Base-by-base conservation (phyloP, 53 echinoderm and acorn worm species). In the Astropecten irregularis region DNA sequence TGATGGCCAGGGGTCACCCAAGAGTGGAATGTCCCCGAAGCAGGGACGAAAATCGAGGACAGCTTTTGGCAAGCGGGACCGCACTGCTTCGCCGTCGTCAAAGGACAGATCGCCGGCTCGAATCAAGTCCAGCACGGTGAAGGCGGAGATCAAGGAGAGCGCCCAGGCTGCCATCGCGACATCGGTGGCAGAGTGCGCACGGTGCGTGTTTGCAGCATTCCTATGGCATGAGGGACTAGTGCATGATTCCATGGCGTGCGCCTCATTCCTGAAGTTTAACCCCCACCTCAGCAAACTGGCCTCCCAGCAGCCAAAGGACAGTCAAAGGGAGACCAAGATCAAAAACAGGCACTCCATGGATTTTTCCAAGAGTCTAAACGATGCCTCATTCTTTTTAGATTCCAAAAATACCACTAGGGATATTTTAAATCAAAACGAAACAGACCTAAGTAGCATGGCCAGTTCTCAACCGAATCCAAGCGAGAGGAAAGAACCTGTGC, bases 271-370 rank as follows among this genome's bases (percentile, higher is more conserved):
- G 4, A 95, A 96, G 69, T 93, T 96, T 63, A 93, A 93, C 73
- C 88, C 93, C 9, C 86, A 81, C 33, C 65, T 96, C 36, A 84
- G 89, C 1, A 96, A 96, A 53, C 89, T 89, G 38, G 83, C 89
- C 15, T 82, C 91, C 16, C 87, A 86, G 18, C 89, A 93, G 40
- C 83, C 67, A 30, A 74, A 32, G n/a, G 69, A 55, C 23, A 49
- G 66, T 32, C 86, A 85, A 37, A 66, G 85, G 46, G 91, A 96
- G 61, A 49, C 66, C 3, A 96, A 96, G 69, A 63, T 96, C 33
- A 96, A 96, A 71, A 96, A 93, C 71, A 93, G 96, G 40, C 96
- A 96, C 69, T 96, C 96, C 26, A 93, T 93, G 91, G 96, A 96
- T 73, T 67, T 96, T 48, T 91, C 91, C 22, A 90, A 91, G 63